Evolutionary conservation across 2,113 vertebrate species (phyloP), one percentile per base, ranked within the genome.

Genomic region (Petromus typicus): DNA sequence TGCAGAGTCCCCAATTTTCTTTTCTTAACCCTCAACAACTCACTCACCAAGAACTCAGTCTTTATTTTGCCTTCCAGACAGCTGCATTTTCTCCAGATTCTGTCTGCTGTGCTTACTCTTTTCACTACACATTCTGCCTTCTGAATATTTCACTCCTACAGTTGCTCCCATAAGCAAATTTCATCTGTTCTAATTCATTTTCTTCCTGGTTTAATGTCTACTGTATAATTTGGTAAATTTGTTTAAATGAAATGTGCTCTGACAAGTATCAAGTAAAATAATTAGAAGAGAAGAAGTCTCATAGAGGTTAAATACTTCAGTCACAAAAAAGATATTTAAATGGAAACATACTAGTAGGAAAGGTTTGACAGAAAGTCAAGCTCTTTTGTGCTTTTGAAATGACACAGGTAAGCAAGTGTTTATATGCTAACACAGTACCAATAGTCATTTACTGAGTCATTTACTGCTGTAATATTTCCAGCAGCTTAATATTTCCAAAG

Each of bases 21-120:
- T 81, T 81, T 63, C 64, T 37, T 37, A 90, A 69, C 13, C n/a
- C 25, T 30, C 48, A 57, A 83, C 22, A 78, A 79, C 48, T 45
- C 89, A 83, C 22, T 54, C 40, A 95, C 82, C 30, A 79, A 88
- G 54, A 87, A 91, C 22, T 57, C 17, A 95, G 34, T 16, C 54
- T 84, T 87, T 37, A 57, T 79, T 2, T 12, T 83, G 37, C 22
- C 48, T 90, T 84, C 34, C 78, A 88, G 56, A 25, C 83, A 6
- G 30, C 69, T 63, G 66, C 5, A 8, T 1, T 51, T 84, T 96
- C 64, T 93, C 20, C 83, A 66, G n/a, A 27, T 18, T 32, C 20
- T 25, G 10, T 73, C n/a, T 71, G 59, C 79, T 81, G 86, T 40
- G 23, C 14, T 89, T 88, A 32, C 27, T 20, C 32, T 93, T 93